Evolutionary conservation across 2,888 invertebrate genomes (phyloP).

Genomic region (Cyaniris semiargus): DNA sequence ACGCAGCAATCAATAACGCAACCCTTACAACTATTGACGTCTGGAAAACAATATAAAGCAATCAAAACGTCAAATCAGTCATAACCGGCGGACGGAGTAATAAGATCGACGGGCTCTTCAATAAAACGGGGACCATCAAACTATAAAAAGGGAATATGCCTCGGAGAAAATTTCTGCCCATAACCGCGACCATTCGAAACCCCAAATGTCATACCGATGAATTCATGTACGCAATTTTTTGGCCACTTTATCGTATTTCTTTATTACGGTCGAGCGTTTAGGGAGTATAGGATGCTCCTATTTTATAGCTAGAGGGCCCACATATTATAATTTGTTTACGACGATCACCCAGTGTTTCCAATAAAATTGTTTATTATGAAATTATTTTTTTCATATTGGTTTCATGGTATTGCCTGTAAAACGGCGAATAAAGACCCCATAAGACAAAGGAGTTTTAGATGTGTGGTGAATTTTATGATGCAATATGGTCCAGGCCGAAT

Average conservation of each 20-base stretch:
- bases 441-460: not conserved
- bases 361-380: constrained; percentile 53
- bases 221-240: constrained; percentile 78
- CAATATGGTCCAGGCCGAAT: not conserved
- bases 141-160: constrained; percentile 76
- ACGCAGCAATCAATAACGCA: not conserved
- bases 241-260: constrained; percentile 75
- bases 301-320: constrained; percentile 64
- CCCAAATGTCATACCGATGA: constrained; percentile 80
- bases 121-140: constrained; percentile 76
- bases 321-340: constrained; percentile 74
- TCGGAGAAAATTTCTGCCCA: constrained; percentile 51
- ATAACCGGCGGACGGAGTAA: constrained; percentile 56
- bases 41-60: constrained; percentile 33
- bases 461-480: not conserved
- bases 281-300: constrained; percentile 49
- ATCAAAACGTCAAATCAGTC: constrained; percentile 33
- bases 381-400: constrained; percentile 46
- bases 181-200: constrained; percentile 72
- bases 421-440: constrained; percentile 3
- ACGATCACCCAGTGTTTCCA: constrained; percentile 51
- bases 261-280: constrained; percentile 75
- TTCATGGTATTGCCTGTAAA: constrained; percentile 28
- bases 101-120: constrained; percentile 74
- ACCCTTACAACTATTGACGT: constrained; percentile 18